phyloP scores from a whole-genome alignment of 2,797 vertebrate genomes.

The Aythya fuligula region DNA sequence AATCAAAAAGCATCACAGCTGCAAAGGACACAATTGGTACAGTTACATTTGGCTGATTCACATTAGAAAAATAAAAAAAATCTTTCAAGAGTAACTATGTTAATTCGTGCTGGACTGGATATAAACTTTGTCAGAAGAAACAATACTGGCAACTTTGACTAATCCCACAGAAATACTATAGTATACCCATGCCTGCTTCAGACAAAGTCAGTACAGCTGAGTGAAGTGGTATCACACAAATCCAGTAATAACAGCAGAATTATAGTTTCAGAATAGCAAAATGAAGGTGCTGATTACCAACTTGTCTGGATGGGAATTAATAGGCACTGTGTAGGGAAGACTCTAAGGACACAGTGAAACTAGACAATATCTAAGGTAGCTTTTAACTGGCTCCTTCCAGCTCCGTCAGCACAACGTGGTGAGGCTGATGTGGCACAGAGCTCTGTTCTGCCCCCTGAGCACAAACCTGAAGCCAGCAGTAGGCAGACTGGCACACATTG shows the following conservation, averaged over 20 bases:
- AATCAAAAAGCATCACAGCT: neutral
- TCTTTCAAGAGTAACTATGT: neutral
- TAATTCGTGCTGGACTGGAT: too few relatives aligned
- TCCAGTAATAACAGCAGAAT: neutral
- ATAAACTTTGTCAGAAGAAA: neutral
- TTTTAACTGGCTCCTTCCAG: neutral
- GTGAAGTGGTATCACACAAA: neutral
- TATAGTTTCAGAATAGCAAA: neutral
- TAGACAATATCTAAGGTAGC: neutral
- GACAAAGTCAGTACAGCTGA: neutral
- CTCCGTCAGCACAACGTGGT: neutral
- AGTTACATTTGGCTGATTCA: neutral
- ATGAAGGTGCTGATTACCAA: neutral
- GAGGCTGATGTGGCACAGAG: accelerated
- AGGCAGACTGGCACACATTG: neutral
- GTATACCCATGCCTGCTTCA: neutral
- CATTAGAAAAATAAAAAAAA: neutral
- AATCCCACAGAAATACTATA: neutral
- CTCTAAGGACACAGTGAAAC: neutral
- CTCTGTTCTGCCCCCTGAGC: neutral
- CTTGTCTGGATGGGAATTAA: neutral
- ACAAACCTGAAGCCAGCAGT: neutral
- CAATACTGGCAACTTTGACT: neutral
- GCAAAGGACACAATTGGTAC: neutral
- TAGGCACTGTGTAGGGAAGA: neutral